phyloP scores from a whole-genome alignment of 2,888 invertebrate genomes.

The Lypha dubia region DNA sequence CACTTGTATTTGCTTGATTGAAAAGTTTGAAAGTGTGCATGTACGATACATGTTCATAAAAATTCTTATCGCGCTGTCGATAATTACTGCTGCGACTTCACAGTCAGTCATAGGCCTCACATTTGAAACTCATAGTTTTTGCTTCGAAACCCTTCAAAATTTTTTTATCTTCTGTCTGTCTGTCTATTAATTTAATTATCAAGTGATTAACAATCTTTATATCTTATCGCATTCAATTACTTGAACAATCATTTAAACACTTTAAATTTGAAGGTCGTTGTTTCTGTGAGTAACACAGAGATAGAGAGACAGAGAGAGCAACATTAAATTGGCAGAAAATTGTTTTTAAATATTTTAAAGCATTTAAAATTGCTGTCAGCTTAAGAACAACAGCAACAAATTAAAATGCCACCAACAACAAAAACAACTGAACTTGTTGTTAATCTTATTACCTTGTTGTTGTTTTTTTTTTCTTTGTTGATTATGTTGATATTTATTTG shows the following conservation, averaged over 20 bases:
- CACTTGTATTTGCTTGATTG: too few relatives aligned
- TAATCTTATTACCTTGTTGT: constrained; percentile 27
- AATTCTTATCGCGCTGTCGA: background rate
- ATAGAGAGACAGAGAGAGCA: too few relatives aligned
- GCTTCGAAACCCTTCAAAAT: background rate
- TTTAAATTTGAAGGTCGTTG: constrained; percentile 27
- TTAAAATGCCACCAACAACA: constrained; percentile 45
- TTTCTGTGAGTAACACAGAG: constrained; percentile 18
- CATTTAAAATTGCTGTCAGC: background rate
- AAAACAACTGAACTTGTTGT: constrained; percentile 51
- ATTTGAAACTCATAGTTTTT: background rate
- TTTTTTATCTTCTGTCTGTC: background rate
- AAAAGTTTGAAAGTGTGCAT: too few relatives aligned
- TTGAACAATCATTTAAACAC: constrained; percentile 48
- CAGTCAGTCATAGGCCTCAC: background rate
- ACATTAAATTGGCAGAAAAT: constrained; percentile 18
- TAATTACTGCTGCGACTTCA: too few relatives aligned
- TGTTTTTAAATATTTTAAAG: constrained; percentile 17
- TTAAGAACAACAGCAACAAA: constrained; percentile 26
- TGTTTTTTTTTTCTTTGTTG: too few relatives aligned
- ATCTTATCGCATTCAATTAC: constrained; percentile 54
- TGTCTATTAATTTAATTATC: constrained; percentile 51
- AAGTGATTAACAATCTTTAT: constrained; percentile 42
- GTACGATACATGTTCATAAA: background rate
- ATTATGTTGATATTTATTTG: constrained; percentile 2